Percentiles rank a stretch among this genome's conserved stretches.
phyloP scores from a whole-genome alignment of 2,888 invertebrate genomes.

The Catocala nupta region DNA sequence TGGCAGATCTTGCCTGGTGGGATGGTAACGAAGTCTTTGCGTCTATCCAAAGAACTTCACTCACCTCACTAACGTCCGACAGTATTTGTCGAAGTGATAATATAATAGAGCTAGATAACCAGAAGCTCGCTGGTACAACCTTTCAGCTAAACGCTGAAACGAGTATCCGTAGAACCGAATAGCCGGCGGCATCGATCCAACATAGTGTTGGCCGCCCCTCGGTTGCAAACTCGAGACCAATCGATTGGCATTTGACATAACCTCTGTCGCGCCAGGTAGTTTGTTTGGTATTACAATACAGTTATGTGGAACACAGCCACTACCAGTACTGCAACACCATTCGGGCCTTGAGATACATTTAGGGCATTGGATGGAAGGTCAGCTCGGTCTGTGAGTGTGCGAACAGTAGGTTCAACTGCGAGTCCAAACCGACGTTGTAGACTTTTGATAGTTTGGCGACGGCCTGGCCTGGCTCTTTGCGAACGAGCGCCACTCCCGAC shows the following conservation, averaged over 20 bases:
- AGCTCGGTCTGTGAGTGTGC: slow-evolving; percentile 89
- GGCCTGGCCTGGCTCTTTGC: slow-evolving; percentile 87
- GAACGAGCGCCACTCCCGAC: slow-evolving; percentile 89
- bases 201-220: slow-evolving; percentile 55
- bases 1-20: slow-evolving; percentile 26
- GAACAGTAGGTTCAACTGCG: slow-evolving; percentile 89
- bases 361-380: slow-evolving; percentile 88
- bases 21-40: slow-evolving; percentile 20
- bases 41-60: slow-evolving; percentile 15
- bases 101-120: slow-evolving; percentile 44
- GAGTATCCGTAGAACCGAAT: slow-evolving; percentile 66
- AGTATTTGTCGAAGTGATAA: slow-evolving; percentile 21
- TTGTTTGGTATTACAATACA: slow-evolving; percentile 72
- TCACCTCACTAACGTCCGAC: slow-evolving; percentile 13
- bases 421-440: slow-evolving; percentile 90
- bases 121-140: slow-evolving; percentile 41
- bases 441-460: slow-evolving; percentile 87
- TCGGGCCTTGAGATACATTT: slow-evolving; percentile 63
- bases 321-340: slow-evolving; percentile 74
- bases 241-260: slow-evolving; percentile 79
- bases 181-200: slow-evolving; percentile 51
- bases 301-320: slow-evolving; percentile 40
- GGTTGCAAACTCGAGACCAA: slow-evolving; percentile 76
- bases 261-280: slow-evolving; percentile 80
- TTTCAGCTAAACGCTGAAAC: slow-evolving; percentile 50